Percentiles rank a stretch among this genome's conserved stretches.
These are phyloP conservation scores for Tretioscincus oriximinensis DNA, from an alignment of 2,113 vertebrate species.

Conservation along the genomic window DNA sequence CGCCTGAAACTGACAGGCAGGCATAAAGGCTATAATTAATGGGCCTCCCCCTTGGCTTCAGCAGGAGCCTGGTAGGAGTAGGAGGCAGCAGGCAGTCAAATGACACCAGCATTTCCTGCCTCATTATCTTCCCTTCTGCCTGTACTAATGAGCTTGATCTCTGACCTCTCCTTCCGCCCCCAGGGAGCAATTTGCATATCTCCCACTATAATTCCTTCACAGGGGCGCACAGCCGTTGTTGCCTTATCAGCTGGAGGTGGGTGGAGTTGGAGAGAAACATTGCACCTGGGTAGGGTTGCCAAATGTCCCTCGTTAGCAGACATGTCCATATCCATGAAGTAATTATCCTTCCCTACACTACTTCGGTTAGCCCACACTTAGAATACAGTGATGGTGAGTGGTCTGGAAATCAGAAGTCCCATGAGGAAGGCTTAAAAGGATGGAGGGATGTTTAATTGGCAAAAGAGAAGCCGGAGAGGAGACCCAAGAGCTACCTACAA, in stretches of 20 bases:
- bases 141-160: constrained; percentile 77
- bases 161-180: constrained; percentile 39
- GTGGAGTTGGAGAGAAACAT: no score
- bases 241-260: constrained; percentile 34
- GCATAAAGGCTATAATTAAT: constrained; percentile 50
- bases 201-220: constrained; percentile 33
- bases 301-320: not conserved
- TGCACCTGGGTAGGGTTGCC: not conserved
- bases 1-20: not conserved
- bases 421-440: no score
- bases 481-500: no score
- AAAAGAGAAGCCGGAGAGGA: no score
- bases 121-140: constrained; percentile 61
- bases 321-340: no score
- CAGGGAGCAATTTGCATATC: constrained; percentile 43
- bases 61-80: not conserved
- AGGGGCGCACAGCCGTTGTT: not conserved
- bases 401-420: no score
- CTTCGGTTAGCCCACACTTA: no score
- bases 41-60: not conserved
- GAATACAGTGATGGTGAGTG: no score
- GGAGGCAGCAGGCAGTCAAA: not conserved
- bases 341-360: no score
- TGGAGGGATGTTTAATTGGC: no score
- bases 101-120: constrained; percentile 55